phyloP scores from a whole-genome alignment of 2,797 vertebrate genomes.

The Karalla daura region DNA sequence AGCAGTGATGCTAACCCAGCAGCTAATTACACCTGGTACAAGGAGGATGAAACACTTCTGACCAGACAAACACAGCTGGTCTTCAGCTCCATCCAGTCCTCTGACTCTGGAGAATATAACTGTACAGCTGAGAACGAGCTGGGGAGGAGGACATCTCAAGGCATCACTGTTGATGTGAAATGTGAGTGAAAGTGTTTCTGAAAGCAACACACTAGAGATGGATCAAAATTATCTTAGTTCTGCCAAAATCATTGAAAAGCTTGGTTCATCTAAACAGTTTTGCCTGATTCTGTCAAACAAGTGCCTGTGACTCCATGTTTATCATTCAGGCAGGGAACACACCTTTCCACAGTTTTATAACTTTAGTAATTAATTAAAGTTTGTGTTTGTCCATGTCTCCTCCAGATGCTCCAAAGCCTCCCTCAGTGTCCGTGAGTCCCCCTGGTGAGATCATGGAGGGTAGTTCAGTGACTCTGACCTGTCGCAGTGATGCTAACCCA shows the following conservation, averaged over 20 bases:
- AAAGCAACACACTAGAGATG: too few relatives aligned
- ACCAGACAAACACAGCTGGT: neutral
- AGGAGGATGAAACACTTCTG: neutral
- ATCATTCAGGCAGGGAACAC: neutral
- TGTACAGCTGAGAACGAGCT: slow-evolving; percentile 20
- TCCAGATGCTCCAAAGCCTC: neutral
- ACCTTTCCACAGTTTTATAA: neutral
- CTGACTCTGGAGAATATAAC: slow-evolving; percentile 36
- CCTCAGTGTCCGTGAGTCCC: too few relatives aligned
- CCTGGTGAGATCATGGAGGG: too few relatives aligned
- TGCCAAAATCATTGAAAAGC: neutral
- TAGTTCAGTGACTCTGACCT: too few relatives aligned
- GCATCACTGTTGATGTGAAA: slow-evolving; percentile 1
- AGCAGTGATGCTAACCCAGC: slow-evolving; percentile 57
- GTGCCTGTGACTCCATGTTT: too few relatives aligned
- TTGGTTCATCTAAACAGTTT: too few relatives aligned
- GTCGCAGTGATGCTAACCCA: too few relatives aligned
- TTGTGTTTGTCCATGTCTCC: too few relatives aligned
- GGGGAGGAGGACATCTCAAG: neutral
- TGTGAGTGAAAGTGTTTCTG: slow-evolving; percentile 25
- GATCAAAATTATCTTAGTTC: too few relatives aligned
- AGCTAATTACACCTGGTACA: slow-evolving; percentile 52
- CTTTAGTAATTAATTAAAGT: too few relatives aligned
- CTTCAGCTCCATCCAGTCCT: neutral
- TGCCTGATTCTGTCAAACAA: too few relatives aligned